phyloP scores from a whole-genome alignment of 2,113 vertebrate genomes.

The Calonectris borealis region DNA sequence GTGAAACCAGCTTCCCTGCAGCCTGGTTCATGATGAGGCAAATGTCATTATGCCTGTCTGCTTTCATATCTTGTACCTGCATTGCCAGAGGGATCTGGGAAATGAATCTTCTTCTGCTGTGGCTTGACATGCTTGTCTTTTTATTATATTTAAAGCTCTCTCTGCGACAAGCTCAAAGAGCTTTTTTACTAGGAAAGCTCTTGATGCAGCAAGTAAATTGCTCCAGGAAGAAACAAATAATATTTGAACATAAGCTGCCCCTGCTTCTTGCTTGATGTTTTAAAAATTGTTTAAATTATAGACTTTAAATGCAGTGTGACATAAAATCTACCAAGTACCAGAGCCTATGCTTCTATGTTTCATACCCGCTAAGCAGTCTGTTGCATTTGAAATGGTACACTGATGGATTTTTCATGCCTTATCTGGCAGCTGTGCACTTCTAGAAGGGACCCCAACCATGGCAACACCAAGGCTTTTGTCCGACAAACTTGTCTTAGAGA shows the following conservation, averaged over 20 bases:
- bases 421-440: neutral
- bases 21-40: constrained; percentile 65
- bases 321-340: neutral
- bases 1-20: constrained; percentile 59
- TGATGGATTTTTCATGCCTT: neutral
- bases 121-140: constrained; percentile 53
- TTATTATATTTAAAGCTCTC: constrained; percentile 52
- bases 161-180: constrained; percentile 8
- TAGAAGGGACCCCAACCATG: neutral
- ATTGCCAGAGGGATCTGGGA: constrained; percentile 65
- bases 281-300: neutral
- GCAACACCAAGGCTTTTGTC: neutral
- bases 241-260: neutral
- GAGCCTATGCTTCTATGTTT: neutral
- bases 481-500: neutral
- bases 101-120: constrained; percentile 60
- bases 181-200: neutral
- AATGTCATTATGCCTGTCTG: constrained; percentile 75
- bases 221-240: neutral
- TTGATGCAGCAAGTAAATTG: neutral
- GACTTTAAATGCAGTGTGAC: neutral
- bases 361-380: neutral
- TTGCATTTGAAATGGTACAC: neutral
- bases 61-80: constrained; percentile 72
- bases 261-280: neutral